Evolutionary conservation across 2,113 vertebrate species (phyloP), one percentile per base, ranked within the genome.

Genomic region (Pungitius pungitius): DNA sequence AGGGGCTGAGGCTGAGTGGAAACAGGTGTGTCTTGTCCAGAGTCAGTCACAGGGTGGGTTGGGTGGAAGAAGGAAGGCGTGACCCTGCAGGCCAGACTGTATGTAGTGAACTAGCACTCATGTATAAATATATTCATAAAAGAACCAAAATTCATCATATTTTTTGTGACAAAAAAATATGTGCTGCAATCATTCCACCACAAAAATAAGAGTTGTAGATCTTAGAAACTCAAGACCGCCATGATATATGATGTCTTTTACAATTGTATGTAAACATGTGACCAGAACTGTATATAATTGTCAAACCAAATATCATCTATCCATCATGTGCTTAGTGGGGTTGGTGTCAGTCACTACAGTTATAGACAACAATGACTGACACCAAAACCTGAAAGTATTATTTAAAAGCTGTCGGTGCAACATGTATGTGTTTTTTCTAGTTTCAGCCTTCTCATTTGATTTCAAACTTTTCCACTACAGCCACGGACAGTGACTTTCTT

Each of bases 11-110:
- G 66, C 73, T 92, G 90, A 92, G 91, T 92, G 87, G 84, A 90
- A 92, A 85, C 91, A 92, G 90, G 91, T 92, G 91, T 55, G 83
- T 69, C 80, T 78, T 47, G 75, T 90, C 87, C 87, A 17, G 59
- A 74, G 40, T 47, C 55, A 47, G 73, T 78, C 45, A 1, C 85
- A 76, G 85, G 87, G 86, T 82, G 89, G 37, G 37, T 42, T 55
- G 57, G 68, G 64, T 12, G 63, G 71, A 77, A 77, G 75, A 80
- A 69, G 81, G 63, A 63, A 59, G 75, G 75, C 22, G 78, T 76
- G 39, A 76, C 73, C 77, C 83, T 18, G 55, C 73, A 69, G 75
- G 83, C 81, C 9, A 35, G 70, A 51, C 60, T 80, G 80, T 79
- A 72, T 82, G 81, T 52, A 77, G 70, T 26, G 61, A 2, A 37